These are phyloP conservation scores for Muntiacus muntjak DNA, from an alignment of 2,113 vertebrate genomes.

Conservation along the genomic window DNA sequence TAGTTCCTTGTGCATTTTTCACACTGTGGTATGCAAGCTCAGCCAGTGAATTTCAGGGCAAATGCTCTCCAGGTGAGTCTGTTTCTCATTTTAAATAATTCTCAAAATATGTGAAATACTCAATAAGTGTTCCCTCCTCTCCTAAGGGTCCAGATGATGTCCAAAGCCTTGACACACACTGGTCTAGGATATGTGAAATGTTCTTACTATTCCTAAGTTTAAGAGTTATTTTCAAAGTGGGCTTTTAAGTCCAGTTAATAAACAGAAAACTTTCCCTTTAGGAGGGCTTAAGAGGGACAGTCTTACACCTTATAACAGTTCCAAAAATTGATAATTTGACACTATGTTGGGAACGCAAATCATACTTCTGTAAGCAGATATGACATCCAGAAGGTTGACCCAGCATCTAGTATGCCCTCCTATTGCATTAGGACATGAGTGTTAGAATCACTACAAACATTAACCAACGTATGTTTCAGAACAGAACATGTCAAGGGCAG, in stretches of 20 bases:
- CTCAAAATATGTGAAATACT: slow-evolving; percentile 46
- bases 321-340: slow-evolving; percentile 14
- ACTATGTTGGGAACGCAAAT: neutral
- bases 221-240: slow-evolving; percentile 40
- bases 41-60: neutral
- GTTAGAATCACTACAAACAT: neutral
- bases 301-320: slow-evolving; percentile 11
- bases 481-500: neutral
- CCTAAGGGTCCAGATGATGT: neutral
- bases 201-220: neutral
- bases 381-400: slow-evolving; percentile 6
- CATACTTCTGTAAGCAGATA: neutral
- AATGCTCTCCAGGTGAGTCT: slow-evolving; percentile 56
- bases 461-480: neutral
- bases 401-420: neutral
- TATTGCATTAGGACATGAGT: neutral
- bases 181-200: neutral
- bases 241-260: slow-evolving; percentile 21
- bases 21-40: neutral
- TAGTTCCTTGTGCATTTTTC: slow-evolving; percentile 52
- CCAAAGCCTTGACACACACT: neutral
- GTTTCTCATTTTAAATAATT: slow-evolving; percentile 67
- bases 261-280: slow-evolving; percentile 4
- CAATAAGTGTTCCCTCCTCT: neutral
- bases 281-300: neutral